Base-by-base conservation (phyloP, 2,113 vertebrate species). In the Aramus guarauna region DNA sequence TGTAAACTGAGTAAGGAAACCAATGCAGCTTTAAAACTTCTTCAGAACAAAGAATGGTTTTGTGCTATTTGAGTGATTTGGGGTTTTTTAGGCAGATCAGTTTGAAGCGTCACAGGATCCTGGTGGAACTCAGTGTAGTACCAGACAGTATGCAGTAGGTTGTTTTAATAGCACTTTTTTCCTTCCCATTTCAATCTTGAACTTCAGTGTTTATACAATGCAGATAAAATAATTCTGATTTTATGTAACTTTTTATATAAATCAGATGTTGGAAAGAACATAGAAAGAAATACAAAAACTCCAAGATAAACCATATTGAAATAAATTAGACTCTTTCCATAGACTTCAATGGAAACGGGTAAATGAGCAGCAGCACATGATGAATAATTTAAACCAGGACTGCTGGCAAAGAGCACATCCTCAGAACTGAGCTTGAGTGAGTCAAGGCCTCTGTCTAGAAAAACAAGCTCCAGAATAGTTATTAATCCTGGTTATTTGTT, bases 351-450 rank as follows among this genome's bases (percentile, higher is more conserved):
- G 56, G 29, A 81, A 91, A 53, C 41, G 69, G 24, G 60, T 52
- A 85, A 93, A 94, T 24, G 24, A 81, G 32, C 60, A 88, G 74
- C 74, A 81, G 59, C 76, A 91, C 37, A 84, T 2, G 29, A 63
- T 5, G 21, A 73, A 50, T 88, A 93, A 93, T 77, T 88, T 77
- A 85, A 91, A 91, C n/a, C 93, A 91, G 90, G 56, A 81, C 26
- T 85, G n/a, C 60, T 94, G 84, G 84, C 93, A 64, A 88, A 88
- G 32, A 64, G 12, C 12, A 9, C 41, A 45, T 37, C 37, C n/a
- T 91, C 64, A 81, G 69, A 91, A 39, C 7, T 18, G n/a, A 88
- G 74, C 23, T 43, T 68, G 48, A 68, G 34, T 73, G 80, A 92
- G 71, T 85, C 90, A 88, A 88, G 64, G 64, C 16, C 45, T 76